Conservation (phyloP, 2,113 vertebrate genomes). For the Turdus rufiventris region DNA sequence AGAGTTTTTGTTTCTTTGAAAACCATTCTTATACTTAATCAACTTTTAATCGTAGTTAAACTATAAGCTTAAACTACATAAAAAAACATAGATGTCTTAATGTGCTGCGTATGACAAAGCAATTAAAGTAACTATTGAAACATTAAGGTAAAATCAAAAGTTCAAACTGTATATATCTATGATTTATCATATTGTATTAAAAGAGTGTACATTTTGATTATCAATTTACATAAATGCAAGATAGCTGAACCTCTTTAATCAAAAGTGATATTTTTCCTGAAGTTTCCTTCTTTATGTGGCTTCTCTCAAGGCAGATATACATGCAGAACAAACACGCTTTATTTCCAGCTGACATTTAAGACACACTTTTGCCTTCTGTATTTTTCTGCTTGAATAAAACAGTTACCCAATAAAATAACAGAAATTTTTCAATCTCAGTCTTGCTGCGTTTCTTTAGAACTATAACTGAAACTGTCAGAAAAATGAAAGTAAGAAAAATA, state of each 20-base stretch:
- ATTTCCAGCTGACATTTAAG: slow-evolving; percentile 67
- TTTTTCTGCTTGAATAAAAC: slow-evolving; percentile 62
- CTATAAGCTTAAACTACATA: neutral
- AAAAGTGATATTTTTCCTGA: neutral
- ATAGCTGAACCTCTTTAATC: neutral
- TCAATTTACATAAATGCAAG: neutral
- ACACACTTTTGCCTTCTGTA: slow-evolving; percentile 17
- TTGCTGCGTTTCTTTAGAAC: slow-evolving; percentile 49
- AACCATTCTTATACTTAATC: neutral
- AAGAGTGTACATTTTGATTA: neutral
- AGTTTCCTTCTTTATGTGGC: neutral
- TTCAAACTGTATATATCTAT: neutral
- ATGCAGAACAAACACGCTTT: slow-evolving; percentile 34
- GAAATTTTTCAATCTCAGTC: slow-evolving; percentile 48
- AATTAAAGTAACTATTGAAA: neutral
- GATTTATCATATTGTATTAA: neutral
- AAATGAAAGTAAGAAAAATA: slow-evolving; percentile 69
- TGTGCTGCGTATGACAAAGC: neutral
- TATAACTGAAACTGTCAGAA: slow-evolving; percentile 64
- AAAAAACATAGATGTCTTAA: neutral
- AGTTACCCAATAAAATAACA: slow-evolving; percentile 59
- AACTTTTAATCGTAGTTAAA: neutral
- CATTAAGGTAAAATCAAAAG: neutral
- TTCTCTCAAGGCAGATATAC: neutral
- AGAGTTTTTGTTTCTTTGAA: slow-evolving; percentile 19